Evolutionary conservation across 2,113 vertebrate genomes (phyloP).

Genomic region (Hemichromis elongatus): DNA sequence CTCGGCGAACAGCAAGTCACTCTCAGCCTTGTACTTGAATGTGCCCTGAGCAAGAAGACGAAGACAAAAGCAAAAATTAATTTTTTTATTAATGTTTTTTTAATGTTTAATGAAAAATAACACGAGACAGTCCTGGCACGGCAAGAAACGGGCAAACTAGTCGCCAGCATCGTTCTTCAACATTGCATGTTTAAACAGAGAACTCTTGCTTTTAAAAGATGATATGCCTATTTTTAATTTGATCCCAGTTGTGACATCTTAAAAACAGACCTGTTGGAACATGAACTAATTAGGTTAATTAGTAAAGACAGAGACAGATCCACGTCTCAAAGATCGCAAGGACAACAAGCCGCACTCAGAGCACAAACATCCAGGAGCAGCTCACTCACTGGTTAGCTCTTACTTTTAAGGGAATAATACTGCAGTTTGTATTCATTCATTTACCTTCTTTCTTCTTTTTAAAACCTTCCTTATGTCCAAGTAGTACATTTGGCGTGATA

Average conservation of each 20-base stretch:
- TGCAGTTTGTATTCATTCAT: neutral
- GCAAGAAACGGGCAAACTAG: too few relatives aligned
- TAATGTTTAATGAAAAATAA: neutral
- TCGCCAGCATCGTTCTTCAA: too few relatives aligned
- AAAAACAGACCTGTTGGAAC: neutral
- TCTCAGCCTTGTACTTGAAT: conserved; percentile 96
- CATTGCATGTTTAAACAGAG: neutral
- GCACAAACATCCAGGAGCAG: neutral
- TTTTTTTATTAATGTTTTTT: too few relatives aligned
- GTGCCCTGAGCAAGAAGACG: conserved; percentile 77
- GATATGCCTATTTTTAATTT: neutral
- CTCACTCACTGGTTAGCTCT: neutral
- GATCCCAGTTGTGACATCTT: neutral
- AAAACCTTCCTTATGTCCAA: neutral
- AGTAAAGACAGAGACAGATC: neutral
- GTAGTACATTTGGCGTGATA: neutral
- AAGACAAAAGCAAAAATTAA: neutral
- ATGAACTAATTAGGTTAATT: neutral
- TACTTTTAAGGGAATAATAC: neutral
- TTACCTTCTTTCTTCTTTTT: neutral
- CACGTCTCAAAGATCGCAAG: neutral
- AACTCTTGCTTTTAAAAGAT: neutral
- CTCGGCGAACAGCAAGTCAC: conserved; percentile 91
- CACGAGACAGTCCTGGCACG: rapidly evolving
- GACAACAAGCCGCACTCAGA: neutral